Evolutionary conservation across 1,140 invertebrate genomes (phyloP), one percentile per base, ranked within the genome.

Genomic region (Agrypnia vestita): DNA sequence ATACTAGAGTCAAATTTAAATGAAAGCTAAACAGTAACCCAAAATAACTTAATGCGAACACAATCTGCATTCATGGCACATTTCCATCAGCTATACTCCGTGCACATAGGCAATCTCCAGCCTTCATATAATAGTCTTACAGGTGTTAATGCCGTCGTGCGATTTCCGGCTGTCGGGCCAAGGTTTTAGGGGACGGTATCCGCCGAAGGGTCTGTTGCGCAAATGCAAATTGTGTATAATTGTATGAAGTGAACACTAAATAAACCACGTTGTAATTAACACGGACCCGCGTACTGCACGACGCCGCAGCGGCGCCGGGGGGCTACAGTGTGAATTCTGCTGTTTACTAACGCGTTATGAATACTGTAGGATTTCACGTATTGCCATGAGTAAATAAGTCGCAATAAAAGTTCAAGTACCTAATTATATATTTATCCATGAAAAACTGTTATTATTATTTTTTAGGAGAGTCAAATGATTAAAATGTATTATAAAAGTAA

Each of bases 211-310:
- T n/a, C 9, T 17, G 51, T 44, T 78, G 35, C 64, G 55, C 61
- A 21, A 75, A 74, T 80, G 78, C 78, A 80, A 80, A 80, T 80
- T 53, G 78, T 55, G 59, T 75, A 75, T 75, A 75, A 75, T 80
- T 67, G 78, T 80, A 80, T 53, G 59, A 53, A 75, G 43, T 61
- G 78, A 75, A 74, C 72, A 59, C 69, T 80, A 80, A 80, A 80
- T 80, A 80, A 80, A 80, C 78, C 78, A 46, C 71, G 13, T 7
- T 55, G 72, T 75, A 80, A 80, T 80, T 80, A 80, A 80, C 78
- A 75, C 56, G 17, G 78, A 11, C 53, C 49, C 49, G 47, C 69
- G 51, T 73, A 73, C 69, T 47, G 69, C 51, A 15, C 53, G 53
- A 35, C 1, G 25, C 56, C 56, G 53, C 25, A 74, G 56, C 15